These are phyloP conservation scores for Thymelicus lineola DNA, from an alignment of 2,888 invertebrate genomes.

Conservation along the genomic window DNA sequence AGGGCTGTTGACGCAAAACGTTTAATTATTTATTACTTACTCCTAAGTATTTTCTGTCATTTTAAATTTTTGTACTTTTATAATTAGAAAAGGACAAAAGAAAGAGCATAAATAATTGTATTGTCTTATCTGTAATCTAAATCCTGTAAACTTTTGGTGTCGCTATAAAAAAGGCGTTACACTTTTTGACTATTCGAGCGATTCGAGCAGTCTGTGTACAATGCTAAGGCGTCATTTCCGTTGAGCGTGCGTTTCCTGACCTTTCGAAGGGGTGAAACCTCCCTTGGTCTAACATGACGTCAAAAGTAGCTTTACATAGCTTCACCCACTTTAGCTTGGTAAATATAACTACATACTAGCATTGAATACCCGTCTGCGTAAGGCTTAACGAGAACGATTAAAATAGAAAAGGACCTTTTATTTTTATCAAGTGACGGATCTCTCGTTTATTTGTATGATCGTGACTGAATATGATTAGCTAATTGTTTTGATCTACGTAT, in stretches of 20 bases:
- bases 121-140: neutral
- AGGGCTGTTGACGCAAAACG: constrained; percentile 22
- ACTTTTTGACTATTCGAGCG: constrained; percentile 5
- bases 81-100: too few species aligned
- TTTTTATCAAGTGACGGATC: neutral
- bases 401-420: constrained; percentile 3
- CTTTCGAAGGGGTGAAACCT: constrained; percentile 50
- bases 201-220: constrained; percentile 32
- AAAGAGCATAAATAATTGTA: too few species aligned
- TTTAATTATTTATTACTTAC: constrained; percentile 1
- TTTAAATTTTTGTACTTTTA: too few species aligned
- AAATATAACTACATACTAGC: constrained; percentile 27
- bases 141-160: constrained; percentile 11
- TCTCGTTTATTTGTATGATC: neutral
- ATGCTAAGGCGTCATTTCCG: constrained; percentile 48
- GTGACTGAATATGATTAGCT: too few species aligned
- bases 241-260: constrained; percentile 46
- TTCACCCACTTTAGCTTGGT: constrained; percentile 30
- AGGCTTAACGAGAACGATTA: constrained; percentile 7
- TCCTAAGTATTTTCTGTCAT: too few species aligned
- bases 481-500: neutral
- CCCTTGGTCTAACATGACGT: constrained; percentile 43
- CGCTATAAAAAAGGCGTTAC: constrained; percentile 26
- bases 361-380: constrained; percentile 24
- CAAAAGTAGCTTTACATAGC: constrained; percentile 39